Conservation (phyloP, 2,797 vertebrate genomes). For the Gallinago nigripennis region DNA sequence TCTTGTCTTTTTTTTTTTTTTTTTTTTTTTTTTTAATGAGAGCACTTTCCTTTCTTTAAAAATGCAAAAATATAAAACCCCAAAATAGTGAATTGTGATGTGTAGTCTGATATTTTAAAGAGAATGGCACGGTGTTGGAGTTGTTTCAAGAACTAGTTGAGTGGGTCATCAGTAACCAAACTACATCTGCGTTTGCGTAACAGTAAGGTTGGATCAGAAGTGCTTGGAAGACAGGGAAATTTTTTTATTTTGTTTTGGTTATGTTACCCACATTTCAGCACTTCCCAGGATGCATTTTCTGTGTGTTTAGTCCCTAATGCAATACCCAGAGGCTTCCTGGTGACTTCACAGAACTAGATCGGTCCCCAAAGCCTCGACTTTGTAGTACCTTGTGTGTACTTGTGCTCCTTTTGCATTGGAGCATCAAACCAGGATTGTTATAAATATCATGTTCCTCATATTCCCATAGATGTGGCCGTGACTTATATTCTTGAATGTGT, state of each 20-base stretch:
- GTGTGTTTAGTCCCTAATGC: not conserved
- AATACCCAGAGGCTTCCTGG: not conserved
- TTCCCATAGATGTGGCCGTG: not conserved
- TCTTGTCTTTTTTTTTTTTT: not conserved
- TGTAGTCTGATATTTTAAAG: not conserved
- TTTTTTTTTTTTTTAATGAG: not conserved
- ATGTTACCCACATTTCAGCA: not conserved
- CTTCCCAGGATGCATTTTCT: not conserved
- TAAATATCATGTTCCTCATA: not conserved
- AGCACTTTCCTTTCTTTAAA: not conserved
- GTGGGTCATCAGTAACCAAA: not conserved
- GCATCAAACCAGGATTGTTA: not conserved
- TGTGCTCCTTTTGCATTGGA: not conserved
- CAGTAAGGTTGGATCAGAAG: not conserved
- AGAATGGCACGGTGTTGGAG: not conserved
- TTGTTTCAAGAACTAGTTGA: not conserved
- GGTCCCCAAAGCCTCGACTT: not conserved
- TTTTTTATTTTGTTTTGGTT: not conserved
- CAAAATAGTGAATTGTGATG: not conserved
- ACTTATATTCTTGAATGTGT: not conserved
- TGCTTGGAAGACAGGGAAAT: not conserved
- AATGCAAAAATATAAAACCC: not conserved
- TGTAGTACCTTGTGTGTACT: not conserved
- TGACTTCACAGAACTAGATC: not conserved
- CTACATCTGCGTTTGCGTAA: not conserved